These are phyloP conservation scores for Nymphalis polychloros DNA, from an alignment of 2,888 invertebrate genomes.

Conservation along the genomic window DNA sequence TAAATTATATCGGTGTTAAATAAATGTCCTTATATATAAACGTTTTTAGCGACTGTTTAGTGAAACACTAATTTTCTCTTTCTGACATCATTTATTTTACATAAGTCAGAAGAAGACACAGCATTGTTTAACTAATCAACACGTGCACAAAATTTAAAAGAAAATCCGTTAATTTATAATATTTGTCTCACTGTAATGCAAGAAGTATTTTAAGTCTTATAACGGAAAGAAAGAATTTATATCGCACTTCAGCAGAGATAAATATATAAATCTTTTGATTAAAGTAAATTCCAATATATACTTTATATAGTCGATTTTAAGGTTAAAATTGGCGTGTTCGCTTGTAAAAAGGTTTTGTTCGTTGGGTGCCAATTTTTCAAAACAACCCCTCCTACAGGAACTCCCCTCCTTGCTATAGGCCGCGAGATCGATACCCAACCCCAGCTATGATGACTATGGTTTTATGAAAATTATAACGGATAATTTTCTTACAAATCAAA, in stretches of 20 bases:
- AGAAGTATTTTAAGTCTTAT: conserved; percentile 23
- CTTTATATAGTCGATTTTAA: conserved; percentile 33
- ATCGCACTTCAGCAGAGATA: conserved; percentile 29
- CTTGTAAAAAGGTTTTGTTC: conserved; percentile 51
- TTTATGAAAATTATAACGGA: conserved; percentile 45
- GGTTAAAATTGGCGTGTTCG: conserved; percentile 39
- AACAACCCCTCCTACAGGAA: conserved; percentile 69
- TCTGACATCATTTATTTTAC: too few species aligned
- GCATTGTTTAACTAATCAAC: neutral
- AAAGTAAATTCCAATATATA: conserved; percentile 24
- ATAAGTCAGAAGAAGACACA: too few species aligned
- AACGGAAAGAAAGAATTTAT: conserved; percentile 23
- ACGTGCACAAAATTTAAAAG: too few species aligned
- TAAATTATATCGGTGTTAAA: neutral
- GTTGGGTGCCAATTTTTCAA: conserved; percentile 80
- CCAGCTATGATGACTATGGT: conserved; percentile 65
- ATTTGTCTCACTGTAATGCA: conserved; percentile 7
- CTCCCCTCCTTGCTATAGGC: conserved; percentile 74
- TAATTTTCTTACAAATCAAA: conserved; percentile 17
- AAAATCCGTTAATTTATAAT: too few species aligned
- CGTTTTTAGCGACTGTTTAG: too few species aligned
- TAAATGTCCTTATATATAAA: neutral
- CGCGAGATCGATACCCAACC: conserved; percentile 73
- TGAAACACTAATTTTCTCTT: too few species aligned
- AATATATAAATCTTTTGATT: conserved; percentile 20